Base-by-base conservation (phyloP, 2,888 invertebrate genomes). In the Chloromyia formosa region DNA sequence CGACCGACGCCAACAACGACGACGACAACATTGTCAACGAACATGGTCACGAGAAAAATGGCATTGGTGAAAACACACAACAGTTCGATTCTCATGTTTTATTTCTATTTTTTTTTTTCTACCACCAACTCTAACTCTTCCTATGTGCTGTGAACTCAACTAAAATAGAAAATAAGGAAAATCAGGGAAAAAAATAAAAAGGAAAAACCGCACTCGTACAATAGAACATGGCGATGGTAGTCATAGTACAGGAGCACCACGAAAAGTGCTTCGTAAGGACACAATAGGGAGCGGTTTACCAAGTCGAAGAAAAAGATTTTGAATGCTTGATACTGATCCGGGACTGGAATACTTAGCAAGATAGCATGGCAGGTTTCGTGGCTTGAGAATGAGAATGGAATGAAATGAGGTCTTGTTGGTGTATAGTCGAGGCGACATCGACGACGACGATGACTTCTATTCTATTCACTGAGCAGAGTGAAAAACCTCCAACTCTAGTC, bases 251-350 rank as follows among this genome's bases (percentile, higher is more conserved):
- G 27, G 27, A 35, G 27, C 27, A 4, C 27, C 27, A 42, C 40
- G 62, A 42, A 62, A 62, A 35, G 27, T 61, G 23, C 27, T 27
- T n/a, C 18, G 62, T 16, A 40, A 40, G 16, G 35, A 40, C 23
- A 62, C 62, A 62, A 62, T 62, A 16, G 62, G 16, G 35, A 23
- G 40, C 23, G n/a, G 35, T 62, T 62, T 62, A 35, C 27, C 62
- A 62, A 62, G 22, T 62, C 23, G 20, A 40, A 62, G 62, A 62
- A 62, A 62, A 40, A 35, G 62, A 62, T 62, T 62, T 35, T 40
- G 40, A 62, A 62, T n/a, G 35, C 18, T 62, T 62, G 62, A 62
- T 62, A 62, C 40, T 16, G 62, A 62, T 35, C 18, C 62, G 16
- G 62, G 40, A 16, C 40, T 10, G 16, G 16, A 23, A 23, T 40